Evolutionary conservation across 1,140 invertebrate genomes (phyloP), one percentile per base, ranked within the genome.

Genomic region (Tetramorium simillimum): DNA sequence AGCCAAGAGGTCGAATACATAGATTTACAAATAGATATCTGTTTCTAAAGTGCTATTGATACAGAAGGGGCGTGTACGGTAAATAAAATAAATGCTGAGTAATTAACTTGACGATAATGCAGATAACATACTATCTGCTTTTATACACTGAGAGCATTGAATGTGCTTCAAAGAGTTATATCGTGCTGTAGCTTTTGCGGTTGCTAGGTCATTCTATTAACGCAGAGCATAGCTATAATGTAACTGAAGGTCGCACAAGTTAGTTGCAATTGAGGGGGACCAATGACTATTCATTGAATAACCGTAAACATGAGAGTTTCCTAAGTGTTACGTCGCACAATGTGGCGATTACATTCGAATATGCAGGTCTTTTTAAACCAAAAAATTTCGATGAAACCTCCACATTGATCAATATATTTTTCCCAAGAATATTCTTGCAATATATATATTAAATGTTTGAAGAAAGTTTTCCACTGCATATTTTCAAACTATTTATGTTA

Each of bases 31-130:
- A 40, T 21, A 6, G 33, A 40, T 12, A 18, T 56, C 3, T 49
- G 14, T 14, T 33, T 43, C 0, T 6, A 28, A 7, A 37, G 10
- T 1, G 51, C 33, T 28, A 67, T 58, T 40, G 40, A 67, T 14
- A 58, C 4, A 24, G 16, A 33, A 86, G 14, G 0, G 0, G 28
- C 5, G 40, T 33, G 2, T 37, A 2, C 14, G 18, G 3, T 28
- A 86, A 87, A 77, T 37, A 87, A 87, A 62, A 88, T 88, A 88
- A 14, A 9, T 77, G 0, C 21, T 2, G 49, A 24, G 9, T 78
- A 53, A 69, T 76, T 69, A 51, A 24, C 51, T 21, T n/a, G 14
- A 18, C 24, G 0, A 18, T 77, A 18, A 14, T 21, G 21, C 12
- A 40, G 33, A 70, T 70, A 51, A 62, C 0, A 7, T 4, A 46